Evolutionary conservation across 1,140 invertebrate genomes (phyloP).

Genomic region (Drosophila oshimai): DNA sequence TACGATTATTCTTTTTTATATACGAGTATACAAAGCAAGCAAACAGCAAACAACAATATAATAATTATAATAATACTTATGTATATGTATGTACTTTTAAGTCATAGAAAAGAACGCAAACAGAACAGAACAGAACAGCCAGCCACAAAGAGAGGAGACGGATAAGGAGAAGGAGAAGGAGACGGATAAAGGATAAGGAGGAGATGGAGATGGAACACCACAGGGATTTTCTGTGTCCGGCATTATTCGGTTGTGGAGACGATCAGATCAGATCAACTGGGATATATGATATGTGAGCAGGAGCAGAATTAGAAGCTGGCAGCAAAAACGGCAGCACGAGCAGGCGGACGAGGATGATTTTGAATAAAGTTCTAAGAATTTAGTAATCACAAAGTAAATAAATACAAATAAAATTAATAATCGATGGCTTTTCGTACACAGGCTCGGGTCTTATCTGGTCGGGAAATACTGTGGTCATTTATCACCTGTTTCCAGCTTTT

Average conservation of each 20-base stretch:
- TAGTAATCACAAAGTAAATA: conserved; percentile 80
- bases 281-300: conserved; percentile 20
- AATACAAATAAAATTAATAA: conserved; percentile 64
- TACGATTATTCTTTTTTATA: conserved; percentile 81
- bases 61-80: conserved; percentile 56
- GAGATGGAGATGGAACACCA: conserved; percentile 8
- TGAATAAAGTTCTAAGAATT: conserved; percentile 82
- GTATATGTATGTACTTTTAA: conserved; percentile 54
- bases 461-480: neutral
- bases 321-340: conserved; percentile 24
- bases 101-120: conserved; percentile 33
- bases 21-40: conserved; percentile 75
- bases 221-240: conserved; percentile 5
- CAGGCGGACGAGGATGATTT: conserved; percentile 62
- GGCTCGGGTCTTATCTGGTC: neutral
- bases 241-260: conserved; percentile 16
- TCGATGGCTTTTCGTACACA: neutral
- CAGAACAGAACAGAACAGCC: neutral
- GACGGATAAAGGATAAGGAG: neutral
- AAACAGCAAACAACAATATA: conserved; percentile 54
- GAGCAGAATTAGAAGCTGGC: neutral
- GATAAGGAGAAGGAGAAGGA: neutral
- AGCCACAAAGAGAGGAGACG: conserved; percentile 3
- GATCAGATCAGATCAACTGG: conserved; percentile 31
- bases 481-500: neutral